Evolutionary conservation across 2,888 invertebrate species (phyloP), one percentile per base, ranked within the genome.

Genomic region (Polymixis flavicincta): DNA sequence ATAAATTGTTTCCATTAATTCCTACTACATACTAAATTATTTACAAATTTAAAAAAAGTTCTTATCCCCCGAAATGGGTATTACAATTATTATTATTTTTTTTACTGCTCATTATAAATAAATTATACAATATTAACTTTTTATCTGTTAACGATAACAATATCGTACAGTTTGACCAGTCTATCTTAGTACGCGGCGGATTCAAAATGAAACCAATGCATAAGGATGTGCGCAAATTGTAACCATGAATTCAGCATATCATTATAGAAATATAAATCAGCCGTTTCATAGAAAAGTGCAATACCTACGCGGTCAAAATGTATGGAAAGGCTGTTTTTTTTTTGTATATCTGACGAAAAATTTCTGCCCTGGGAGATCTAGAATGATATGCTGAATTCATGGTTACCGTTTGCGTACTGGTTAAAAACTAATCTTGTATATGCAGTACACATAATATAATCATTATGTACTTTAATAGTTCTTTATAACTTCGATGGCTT

Each of bases 401-500:
- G n/a, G n/a, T n/a, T n/a, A n/a, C n/a, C n/a, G n/a, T n/a, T n/a
- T n/a, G n/a, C n/a, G n/a, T n/a, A n/a, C n/a, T n/a, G n/a, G n/a
- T n/a, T n/a, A n/a, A n/a, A n/a, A n/a, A n/a, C n/a, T n/a, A n/a
- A n/a, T n/a, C n/a, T n/a, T n/a, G n/a, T n/a, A n/a, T n/a, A n/a
- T n/a, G n/a, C n/a, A n/a, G n/a, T n/a, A n/a, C n/a, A n/a, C n/a
- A n/a, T n/a, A n/a, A n/a, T n/a, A 37, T 37, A 37, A 37, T 37
- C 37, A 37, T 37, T 37, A 3, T 37, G 17, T 50, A 50, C 17
- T 19, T 50, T 71, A 71, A 19, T 71, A 55, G 52, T 89, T 92
- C 63, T 88, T 90, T 9, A 95, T 82, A 32, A 87, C 84, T 9
- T 94, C 92, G 0, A 96, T 85, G 2, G 94, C 93, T 1, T 86